Percentiles rank a stretch among this genome's conserved stretches.
Evolutionary conservation across 2,113 vertebrate species (phyloP).

Genomic region (Syngnathoides biaculeatus): DNA sequence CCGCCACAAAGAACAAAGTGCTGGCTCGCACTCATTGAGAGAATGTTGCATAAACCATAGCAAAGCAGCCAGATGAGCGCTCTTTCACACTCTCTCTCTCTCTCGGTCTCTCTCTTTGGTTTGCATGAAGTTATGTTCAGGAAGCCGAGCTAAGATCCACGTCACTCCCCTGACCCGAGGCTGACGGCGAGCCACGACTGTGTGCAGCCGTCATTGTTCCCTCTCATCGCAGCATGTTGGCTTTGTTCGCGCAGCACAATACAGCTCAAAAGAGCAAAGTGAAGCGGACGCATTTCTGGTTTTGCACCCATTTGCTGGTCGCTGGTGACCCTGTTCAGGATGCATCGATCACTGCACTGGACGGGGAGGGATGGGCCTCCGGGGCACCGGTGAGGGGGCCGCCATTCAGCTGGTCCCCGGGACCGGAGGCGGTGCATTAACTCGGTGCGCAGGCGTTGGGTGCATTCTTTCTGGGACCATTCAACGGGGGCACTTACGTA

Average conservation of each 20-base stretch:
- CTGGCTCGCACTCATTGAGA: constrained; percentile 28
- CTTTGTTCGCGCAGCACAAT: constrained; percentile 62
- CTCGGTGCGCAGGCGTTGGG: constrained; percentile 18
- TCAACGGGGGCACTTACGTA: constrained; percentile 46
- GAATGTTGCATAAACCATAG: constrained; percentile 31
- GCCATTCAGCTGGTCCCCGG: constrained; percentile 45
- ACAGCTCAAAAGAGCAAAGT: constrained; percentile 58
- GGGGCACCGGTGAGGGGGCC: constrained; percentile 39
- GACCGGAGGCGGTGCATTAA: constrained; percentile 51
- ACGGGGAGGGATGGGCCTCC: constrained; percentile 42
- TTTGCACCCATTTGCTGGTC: constrained; percentile 47
- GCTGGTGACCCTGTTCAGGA: constrained; percentile 56
- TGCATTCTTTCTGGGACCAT: constrained; percentile 26
- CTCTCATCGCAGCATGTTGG: constrained; percentile 33
- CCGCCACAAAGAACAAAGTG: constrained; percentile 50
- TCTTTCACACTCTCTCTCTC: too few relatives aligned
- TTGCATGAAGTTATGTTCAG: constrained; percentile 8
- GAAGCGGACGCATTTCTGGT: constrained; percentile 56
- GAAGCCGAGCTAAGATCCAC: constrained; percentile 20
- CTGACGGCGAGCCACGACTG: constrained; percentile 36
- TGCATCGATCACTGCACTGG: constrained; percentile 48
- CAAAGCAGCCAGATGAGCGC: constrained; percentile 8
- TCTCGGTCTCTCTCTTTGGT: neutral
- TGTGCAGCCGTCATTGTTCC: constrained; percentile 52
- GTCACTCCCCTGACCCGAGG: constrained; percentile 50